Evolutionary conservation across 2,888 invertebrate species (phyloP).

Genomic region (Trichopoda pennipes): DNA sequence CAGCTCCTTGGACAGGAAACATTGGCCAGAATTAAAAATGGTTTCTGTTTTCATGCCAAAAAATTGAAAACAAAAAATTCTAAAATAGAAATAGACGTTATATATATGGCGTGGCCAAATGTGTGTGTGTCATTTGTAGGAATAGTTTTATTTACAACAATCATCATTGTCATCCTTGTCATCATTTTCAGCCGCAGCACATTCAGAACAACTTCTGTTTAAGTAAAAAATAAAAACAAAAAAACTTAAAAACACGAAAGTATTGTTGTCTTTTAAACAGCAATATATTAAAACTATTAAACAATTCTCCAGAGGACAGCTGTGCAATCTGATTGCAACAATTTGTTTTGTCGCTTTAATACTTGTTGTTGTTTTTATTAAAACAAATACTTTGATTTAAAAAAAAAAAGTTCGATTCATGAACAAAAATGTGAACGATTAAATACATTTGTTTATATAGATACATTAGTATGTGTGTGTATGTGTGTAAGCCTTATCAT

Average conservation of each 20-base stretch:
- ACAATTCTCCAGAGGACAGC: constrained; percentile 53
- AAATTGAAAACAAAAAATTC: neutral
- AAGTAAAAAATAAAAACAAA: neutral
- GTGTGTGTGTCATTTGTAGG: constrained; percentile 13
- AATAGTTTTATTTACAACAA: neutral
- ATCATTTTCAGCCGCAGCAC: neutral
- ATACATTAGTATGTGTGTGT: neutral
- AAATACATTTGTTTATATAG: neutral
- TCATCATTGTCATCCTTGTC: neutral
- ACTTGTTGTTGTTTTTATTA: neutral
- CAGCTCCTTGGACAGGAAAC: neutral
- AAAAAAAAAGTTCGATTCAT: neutral
- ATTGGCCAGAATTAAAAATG: neutral
- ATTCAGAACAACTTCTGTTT: neutral
- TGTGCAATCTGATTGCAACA: constrained; percentile 48
- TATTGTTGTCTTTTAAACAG: constrained; percentile 33
- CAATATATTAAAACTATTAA: constrained; percentile 9
- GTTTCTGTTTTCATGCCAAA: constrained; percentile 3
- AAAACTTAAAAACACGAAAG: constrained; percentile 3
- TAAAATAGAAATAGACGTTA: too few relatives aligned
- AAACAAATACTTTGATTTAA: neutral
- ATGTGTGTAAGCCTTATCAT: neutral
- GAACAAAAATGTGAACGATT: neutral
- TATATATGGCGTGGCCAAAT: constrained; percentile 7
- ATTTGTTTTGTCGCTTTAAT: constrained; percentile 11